phyloP scores from a whole-genome alignment of 2,113 vertebrate species.

The Hoplias malabaricus region DNA sequence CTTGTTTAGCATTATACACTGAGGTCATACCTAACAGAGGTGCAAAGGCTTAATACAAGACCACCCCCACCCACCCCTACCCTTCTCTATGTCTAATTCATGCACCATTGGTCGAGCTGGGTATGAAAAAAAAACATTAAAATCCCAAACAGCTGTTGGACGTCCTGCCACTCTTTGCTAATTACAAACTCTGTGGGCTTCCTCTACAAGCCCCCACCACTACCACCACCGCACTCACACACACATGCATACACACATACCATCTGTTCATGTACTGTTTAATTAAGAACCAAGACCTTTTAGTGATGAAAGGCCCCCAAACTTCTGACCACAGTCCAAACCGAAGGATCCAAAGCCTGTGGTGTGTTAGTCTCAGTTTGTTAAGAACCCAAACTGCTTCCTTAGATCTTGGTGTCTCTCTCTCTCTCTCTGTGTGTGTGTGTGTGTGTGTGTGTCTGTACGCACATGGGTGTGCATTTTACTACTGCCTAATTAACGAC shows the following conservation, averaged over 20 bases:
- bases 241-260: slow-evolving; percentile 39
- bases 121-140: slow-evolving; percentile 58
- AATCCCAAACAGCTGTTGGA: slow-evolving; percentile 65
- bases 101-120: neutral
- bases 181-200: slow-evolving; percentile 69
- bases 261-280: slow-evolving; percentile 60
- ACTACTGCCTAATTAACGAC: neutral
- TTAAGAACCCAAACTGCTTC: slow-evolving; percentile 36
- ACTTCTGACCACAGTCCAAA: slow-evolving; percentile 59
- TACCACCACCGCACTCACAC: slow-evolving; percentile 22
- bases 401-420: slow-evolving; percentile 6
- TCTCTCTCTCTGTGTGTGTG: neutral
- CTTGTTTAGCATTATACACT: too few relatives aligned
- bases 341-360: slow-evolving; percentile 36
- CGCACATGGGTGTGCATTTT: neutral
- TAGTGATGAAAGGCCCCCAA: slow-evolving; percentile 68
- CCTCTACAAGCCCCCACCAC: slow-evolving; percentile 33
- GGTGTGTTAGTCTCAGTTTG: slow-evolving; percentile 9
- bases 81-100: slow-evolving; percentile 43
- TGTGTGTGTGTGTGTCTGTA: neutral
- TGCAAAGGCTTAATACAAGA: too few relatives aligned
- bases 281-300: slow-evolving; percentile 61
- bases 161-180: slow-evolving; percentile 60
- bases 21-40: too few relatives aligned
- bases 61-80: neutral